Evolutionary conservation across 2,888 invertebrate species (phyloP).

Genomic region (Osmoderma eremita): DNA sequence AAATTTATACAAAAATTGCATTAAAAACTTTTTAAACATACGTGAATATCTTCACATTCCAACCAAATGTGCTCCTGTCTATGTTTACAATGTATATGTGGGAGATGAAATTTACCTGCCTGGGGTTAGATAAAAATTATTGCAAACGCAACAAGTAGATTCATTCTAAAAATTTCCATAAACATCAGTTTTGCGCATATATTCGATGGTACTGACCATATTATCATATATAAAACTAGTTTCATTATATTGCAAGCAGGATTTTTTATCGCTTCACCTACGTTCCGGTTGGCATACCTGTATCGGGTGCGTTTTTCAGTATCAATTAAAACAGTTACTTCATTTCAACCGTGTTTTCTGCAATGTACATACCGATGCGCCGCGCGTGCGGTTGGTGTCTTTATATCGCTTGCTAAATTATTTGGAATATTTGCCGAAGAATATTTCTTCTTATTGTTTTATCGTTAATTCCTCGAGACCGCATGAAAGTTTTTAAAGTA

Average conservation of each 20-base stretch:
- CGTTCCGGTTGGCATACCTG: slow-evolving; percentile 31
- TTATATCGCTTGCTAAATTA: not conserved
- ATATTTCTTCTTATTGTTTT: slow-evolving; percentile 7
- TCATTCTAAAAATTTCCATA: slow-evolving; percentile 30
- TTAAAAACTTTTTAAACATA: too few relatives aligned
- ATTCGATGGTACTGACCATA: too few relatives aligned
- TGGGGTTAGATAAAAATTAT: slow-evolving; percentile 13
- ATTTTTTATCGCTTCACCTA: slow-evolving; percentile 32
- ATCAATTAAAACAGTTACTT: slow-evolving; percentile 35
- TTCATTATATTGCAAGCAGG: slow-evolving; percentile 24
- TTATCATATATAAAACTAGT: slow-evolving; percentile 19
- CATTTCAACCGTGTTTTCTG: slow-evolving; percentile 29
- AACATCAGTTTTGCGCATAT: slow-evolving; percentile 20
- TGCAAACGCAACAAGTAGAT: slow-evolving; percentile 36
- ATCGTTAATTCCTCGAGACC: slow-evolving; percentile 11
- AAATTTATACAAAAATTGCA: too few relatives aligned
- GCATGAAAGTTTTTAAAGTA: slow-evolving; percentile 14
- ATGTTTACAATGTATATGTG: too few relatives aligned
- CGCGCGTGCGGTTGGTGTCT: not conserved
- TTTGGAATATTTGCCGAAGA: not conserved
- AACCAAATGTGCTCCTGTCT: too few relatives aligned
- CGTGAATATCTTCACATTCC: too few relatives aligned
- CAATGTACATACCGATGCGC: slow-evolving; percentile 2
- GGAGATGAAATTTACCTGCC: slow-evolving; percentile 12
- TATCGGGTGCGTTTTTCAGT: slow-evolving; percentile 30